phyloP scores from a whole-genome alignment of 2,797 vertebrate genomes.

The Smutsia temminckii region DNA sequence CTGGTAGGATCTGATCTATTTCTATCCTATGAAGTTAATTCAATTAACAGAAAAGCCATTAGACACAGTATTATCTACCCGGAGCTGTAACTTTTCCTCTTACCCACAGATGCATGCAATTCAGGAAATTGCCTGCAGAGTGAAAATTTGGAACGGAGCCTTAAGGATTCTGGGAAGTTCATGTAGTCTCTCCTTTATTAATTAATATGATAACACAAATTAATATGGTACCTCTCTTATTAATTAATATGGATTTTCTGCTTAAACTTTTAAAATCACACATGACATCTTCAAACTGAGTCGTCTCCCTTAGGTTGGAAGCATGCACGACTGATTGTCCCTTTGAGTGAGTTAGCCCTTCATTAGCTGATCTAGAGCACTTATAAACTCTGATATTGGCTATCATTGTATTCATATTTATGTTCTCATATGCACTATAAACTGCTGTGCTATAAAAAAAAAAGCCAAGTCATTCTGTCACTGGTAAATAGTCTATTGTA shows the following conservation, averaged over 20 bases:
- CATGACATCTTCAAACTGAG: slow-evolving; percentile 9
- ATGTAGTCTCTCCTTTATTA: slow-evolving; percentile 4
- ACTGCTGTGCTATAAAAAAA: neutral
- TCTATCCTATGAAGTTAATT: slow-evolving; percentile 47
- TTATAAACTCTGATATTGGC: neutral
- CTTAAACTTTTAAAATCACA: slow-evolving; percentile 34
- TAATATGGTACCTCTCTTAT: slow-evolving; percentile 13
- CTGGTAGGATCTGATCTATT: slow-evolving; percentile 8
- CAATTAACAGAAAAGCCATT: slow-evolving; percentile 59
- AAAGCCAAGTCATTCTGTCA: slow-evolving; percentile 24
- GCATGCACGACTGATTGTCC: neutral
- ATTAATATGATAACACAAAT: slow-evolving; percentile 27
- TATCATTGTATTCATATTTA: neutral
- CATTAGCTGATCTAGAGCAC: neutral
- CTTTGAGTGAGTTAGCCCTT: neutral
- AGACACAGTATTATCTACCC: slow-evolving; percentile 29
- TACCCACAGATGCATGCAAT: neutral
- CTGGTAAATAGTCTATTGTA: slow-evolving; percentile 24
- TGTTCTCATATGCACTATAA: slow-evolving; percentile 14
- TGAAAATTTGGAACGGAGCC: slow-evolving; percentile 47
- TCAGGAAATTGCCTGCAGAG: slow-evolving; percentile 20
- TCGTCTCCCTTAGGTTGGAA: neutral
- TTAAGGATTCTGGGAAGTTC: slow-evolving; percentile 32
- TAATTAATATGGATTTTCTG: neutral
- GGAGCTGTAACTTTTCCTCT: neutral